Base-by-base conservation (phyloP, 2,113 vertebrate genomes). In the Herpetotheres cachinnans region DNA sequence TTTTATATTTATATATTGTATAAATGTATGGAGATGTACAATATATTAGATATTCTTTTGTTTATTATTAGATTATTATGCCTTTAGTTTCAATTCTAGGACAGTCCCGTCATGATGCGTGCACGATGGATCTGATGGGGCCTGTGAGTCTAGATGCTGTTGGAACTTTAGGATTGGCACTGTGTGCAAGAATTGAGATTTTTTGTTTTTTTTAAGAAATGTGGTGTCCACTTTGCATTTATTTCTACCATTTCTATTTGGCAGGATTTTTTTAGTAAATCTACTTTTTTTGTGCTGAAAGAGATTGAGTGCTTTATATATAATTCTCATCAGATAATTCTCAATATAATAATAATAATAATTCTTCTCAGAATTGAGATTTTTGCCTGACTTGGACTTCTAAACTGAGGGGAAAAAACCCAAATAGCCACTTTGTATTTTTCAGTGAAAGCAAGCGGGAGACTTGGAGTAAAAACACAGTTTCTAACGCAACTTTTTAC, bases 171-270 rank as follows among this genome's bases (percentile, higher is more conserved):
- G 67, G 56, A 49, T 21, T 54, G 47, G n/a, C 15, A 56, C 5
- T 13, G 3, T 0, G 1, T 19, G 10, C 54, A 67, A 42, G 36
- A 81, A 58, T 52, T 38, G 3, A 42, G 32, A 2, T 7, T 16
- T 25, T 13, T 16, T 30, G 10, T 11, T 38, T 12, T 55, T 30
- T 56, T 82, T 40, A 47, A 16, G 22, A 36, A 84, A 40, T 21
- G 4, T 30, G 7, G 7, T 36, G 17, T 59, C 34, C 21, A 18
- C 18, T 74, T 93, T 11, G 1, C 10, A 32, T 77, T 88, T 87
- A 46, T 73, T 87, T 54, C 10, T 61, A 14, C 24, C 1, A 9
- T 61, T 89, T 82, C 7, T 88, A 4, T 78, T 90, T 65, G 15
- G 25, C 40, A 55, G 44, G 13, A 67, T 29, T 38, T 82, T 89